A percentile compares a stretch with the other conserved stretches of the same genome.
phyloP scores from a whole-genome alignment of 2,888 invertebrate genomes.

The Melanostoma mellinum region DNA sequence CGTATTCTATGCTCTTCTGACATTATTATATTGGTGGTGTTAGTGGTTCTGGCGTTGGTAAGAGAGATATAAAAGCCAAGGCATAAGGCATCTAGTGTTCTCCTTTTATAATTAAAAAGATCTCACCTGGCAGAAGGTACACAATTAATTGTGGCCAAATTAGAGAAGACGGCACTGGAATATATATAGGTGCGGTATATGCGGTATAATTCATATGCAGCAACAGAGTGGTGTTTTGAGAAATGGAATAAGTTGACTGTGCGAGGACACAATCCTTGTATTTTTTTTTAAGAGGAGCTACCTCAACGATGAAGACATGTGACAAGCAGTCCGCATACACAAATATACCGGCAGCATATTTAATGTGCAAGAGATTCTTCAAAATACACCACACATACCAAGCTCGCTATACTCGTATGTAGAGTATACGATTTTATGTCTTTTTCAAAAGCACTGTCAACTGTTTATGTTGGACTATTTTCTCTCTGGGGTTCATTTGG shows the following conservation, averaged over 20 bases:
- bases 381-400: slow-evolving; percentile 3
- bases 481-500: slow-evolving; percentile 26
- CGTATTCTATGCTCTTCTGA: no score
- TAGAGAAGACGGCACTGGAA: slow-evolving; percentile 51
- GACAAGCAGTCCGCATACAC: neutral
- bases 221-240: slow-evolving; percentile 16
- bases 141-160: slow-evolving; percentile 72
- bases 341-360: slow-evolving; percentile 42
- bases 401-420: neutral
- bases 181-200: neutral
- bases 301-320: slow-evolving; percentile 61
- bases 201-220: slow-evolving; percentile 35
- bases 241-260: slow-evolving; percentile 59
- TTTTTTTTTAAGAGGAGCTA: slow-evolving; percentile 21
- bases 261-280: slow-evolving; percentile 61
- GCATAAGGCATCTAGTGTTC: neutral
- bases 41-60: no score
- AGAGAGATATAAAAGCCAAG: no score
- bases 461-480: slow-evolving; percentile 40
- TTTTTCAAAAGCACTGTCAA: slow-evolving; percentile 41
- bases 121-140: slow-evolving; percentile 68
- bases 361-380: slow-evolving; percentile 44
- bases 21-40: no score
- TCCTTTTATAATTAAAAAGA: slow-evolving; percentile 64
- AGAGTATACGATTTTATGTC: neutral